Base-by-base conservation (phyloP, 2,888 invertebrate species). In the Drosophila recens region DNA sequence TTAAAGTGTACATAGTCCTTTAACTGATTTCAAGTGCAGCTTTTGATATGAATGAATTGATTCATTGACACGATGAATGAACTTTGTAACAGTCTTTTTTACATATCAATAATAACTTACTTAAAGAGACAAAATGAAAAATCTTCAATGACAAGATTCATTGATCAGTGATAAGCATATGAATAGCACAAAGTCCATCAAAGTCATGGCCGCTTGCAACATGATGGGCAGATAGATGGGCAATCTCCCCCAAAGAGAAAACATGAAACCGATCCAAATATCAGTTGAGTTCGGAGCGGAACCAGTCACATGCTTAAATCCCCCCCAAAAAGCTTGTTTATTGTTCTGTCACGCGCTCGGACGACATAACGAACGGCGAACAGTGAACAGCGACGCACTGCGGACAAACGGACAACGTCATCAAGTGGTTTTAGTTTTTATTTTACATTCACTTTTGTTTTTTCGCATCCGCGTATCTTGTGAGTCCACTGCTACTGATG, bases 381-480 rank as follows among this genome's bases (percentile, higher is more conserved):
- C 27, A 46, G 3, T 3, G 20, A 27, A n/a, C n/a, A n/a, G n/a
- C 23, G 23, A 38, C 51, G 53, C 38, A 38, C 34, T 10, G 17
- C 38, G 43, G 56, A 40, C 49, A 17, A 20, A 20, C 49, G 64
- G 59, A 45, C 76, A 85, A 82, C 87, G 83, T 84, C 83, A 80
- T 77, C 66, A 80, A 84, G 82, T 86, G 74, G 79, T 69, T 72
- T 70, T 56, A 42, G 54, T 68, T 73, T 17, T 17, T 17, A 17
- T 17, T 17, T 80, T 80, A 84, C 83, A 84, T 84, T 84, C 83
- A 84, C 87, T 87, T 82, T 87, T 77, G 72, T 70, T 87, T 79
- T 27, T 45, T 45, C 84, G 87, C 87, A 83, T 83, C 83, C 83
- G 83, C 85, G 72, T 82, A 69, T 76, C 68, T 61, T 62, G 34